Base-by-base conservation (phyloP, 2,888 invertebrate species). In the Stenolophus ochropezus region DNA sequence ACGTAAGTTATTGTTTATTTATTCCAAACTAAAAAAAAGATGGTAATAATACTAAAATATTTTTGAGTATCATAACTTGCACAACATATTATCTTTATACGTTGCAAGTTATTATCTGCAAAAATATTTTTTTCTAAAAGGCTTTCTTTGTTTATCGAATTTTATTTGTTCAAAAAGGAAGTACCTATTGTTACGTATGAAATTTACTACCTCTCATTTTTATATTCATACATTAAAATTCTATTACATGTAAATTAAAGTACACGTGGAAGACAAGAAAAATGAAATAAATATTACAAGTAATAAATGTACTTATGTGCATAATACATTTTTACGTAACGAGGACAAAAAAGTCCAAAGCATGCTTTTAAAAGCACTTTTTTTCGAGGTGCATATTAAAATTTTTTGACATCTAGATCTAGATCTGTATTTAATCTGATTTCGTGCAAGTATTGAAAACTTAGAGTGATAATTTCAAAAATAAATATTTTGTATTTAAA, bases 1-100 rank as follows among this genome's bases (percentile, higher is more conserved):
- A 79, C 27, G 79, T 79, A 79, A 79, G 79, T 79, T n/a, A 71
- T 18, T n/a, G n/a, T n/a, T 27, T 69, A 6, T 25, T 8, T 56
- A 1, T 71, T 79, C 21, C 20, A 49, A 49, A 4, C 14, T 49
- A 49, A 4, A n/a, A 49, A 49, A 1, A 49, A 1, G 16, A 14
- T n/a, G 16, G 14, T 49, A 49, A 14, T n/a, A 49, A 49, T 49
- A 16, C 16, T 14, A 49, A 14, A 49, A 49, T 49, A 49, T 49
- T 42, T 42, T 42, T 11, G n/a, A 42, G 42, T 42, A 42, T 11
- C 42, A 42, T 11, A 11, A 42, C 42, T 11, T 42, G n/a, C 2
- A 42, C 42, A 2, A 11, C 16, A 53, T 53, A 16, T 53, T 3
- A 53, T 20, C 18, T 49, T 49, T 49, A 49, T 8, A n/a, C 8